phyloP scores from a whole-genome alignment of 2,888 invertebrate genomes.

The Eulithis testata region DNA sequence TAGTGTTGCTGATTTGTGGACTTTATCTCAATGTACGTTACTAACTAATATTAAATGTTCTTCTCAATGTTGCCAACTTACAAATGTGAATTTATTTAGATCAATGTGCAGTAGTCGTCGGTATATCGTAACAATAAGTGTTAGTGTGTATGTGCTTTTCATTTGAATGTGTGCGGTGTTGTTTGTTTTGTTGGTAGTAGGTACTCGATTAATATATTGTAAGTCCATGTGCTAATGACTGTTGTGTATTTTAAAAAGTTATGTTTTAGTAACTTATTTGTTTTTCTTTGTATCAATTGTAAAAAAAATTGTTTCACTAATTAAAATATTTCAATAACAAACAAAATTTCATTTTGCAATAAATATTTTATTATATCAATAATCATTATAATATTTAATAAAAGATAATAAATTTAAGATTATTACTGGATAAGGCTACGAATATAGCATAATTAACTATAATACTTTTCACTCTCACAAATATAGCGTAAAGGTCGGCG shows the following conservation, averaged over 20 bases:
- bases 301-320: not conserved
- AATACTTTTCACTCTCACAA: conserved; percentile 63
- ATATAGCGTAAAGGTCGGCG: conserved; percentile 52
- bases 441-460: conserved; percentile 65
- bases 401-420: conserved; percentile 64
- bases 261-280: not conserved
- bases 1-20: not conserved
- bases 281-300: not conserved
- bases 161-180: too few relatives aligned
- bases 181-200: too few relatives aligned
- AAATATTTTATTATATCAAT: conserved; percentile 79
- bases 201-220: too few relatives aligned
- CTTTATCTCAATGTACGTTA: not conserved
- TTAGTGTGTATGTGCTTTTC: too few relatives aligned
- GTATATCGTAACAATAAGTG: too few relatives aligned
- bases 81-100: too few relatives aligned
- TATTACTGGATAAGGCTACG: conserved; percentile 78
- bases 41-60: not conserved
- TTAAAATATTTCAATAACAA: conserved; percentile 29
- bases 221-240: too few relatives aligned
- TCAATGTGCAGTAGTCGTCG: too few relatives aligned
- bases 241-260: too few relatives aligned
- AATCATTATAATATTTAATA: conserved; percentile 67
- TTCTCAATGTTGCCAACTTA: not conserved
- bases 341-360: conserved; percentile 58